Conservation (phyloP, 2,888 invertebrate species). For the Catocala sponsa region DNA sequence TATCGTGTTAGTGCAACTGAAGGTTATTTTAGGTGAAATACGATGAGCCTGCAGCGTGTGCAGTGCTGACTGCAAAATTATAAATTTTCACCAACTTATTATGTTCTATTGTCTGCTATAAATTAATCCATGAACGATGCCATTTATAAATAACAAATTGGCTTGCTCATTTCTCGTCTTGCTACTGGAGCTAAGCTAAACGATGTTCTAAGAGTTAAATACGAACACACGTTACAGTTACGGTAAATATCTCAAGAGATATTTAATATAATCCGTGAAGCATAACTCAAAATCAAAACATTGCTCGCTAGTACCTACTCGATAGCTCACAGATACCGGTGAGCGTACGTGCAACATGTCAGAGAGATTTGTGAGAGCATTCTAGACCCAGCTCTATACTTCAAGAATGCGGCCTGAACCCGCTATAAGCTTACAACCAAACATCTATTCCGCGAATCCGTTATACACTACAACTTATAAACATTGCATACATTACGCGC, state of each 20-base stretch:
- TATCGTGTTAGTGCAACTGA: neutral
- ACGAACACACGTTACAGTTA: neutral
- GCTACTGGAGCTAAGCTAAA: too few relatives aligned
- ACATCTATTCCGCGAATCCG: constrained; percentile 48
- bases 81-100: too few relatives aligned
- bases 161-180: too few relatives aligned
- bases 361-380: constrained; percentile 50
- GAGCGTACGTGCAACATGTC: constrained; percentile 17
- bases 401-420: constrained; percentile 61
- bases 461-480: constrained; percentile 36
- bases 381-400: constrained; percentile 47
- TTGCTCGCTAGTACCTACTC: constrained; percentile 1
- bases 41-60: too few relatives aligned
- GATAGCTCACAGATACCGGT: constrained; percentile 7
- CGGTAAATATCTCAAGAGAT: neutral
- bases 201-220: too few relatives aligned
- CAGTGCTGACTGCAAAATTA: too few relatives aligned
- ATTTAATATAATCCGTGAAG: constrained; percentile 15
- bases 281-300: constrained; percentile 14
- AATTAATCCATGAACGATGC: too few relatives aligned
- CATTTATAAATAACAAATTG: too few relatives aligned
- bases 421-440: constrained; percentile 47
- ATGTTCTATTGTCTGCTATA: too few relatives aligned
- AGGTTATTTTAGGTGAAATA: constrained; percentile 11
- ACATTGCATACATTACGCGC: constrained; percentile 37